Evolutionary conservation across 2,888 invertebrate genomes (phyloP), one percentile per base, ranked within the genome.

Genomic region (Ornithoptera priamus): DNA sequence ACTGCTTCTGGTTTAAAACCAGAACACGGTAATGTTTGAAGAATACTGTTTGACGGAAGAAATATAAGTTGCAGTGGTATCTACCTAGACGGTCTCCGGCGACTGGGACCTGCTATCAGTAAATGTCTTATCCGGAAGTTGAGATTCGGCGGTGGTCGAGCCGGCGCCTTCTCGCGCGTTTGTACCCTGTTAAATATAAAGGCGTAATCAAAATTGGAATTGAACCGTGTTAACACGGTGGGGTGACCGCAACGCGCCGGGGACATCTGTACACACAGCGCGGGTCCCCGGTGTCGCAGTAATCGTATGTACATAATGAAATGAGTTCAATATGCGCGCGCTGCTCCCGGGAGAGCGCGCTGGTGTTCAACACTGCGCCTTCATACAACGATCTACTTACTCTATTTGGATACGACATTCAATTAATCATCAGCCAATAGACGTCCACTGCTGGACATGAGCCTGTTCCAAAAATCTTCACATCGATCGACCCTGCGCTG

Each of bases 271-370:
- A 80, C 79, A 80, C 80, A 82, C 76, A 74, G 63, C 65, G 74
- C 77, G 75, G 79, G 84, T 83, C 81, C 81, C 79, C 74, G n/a
- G 77, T 78, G 81, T 80, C 80, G 78, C 74, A 75, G 79, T 87
- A 84, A 87, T 88, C 85, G 86, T 89, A 88, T 89, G 89, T 89
- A 87, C 86, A 88, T 90, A 91, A 92, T 91, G 89, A 90, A 92
- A 92, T 91, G 91, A 89, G 87, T 86, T 87, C 91, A 92, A 91
- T 92, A 92, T 92, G 92, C 86, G 89, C 81, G 80, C 80, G 73
- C 70, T 72, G 75, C 46, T 77, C 88, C 83, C 85, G 42, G 20
- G 85, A 81, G 89, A 83, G 72, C 63, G 67, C 68, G 70, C 69
- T 70, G 65, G 71, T 68, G 70, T 73, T 74, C 75, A 68, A 76